Conservation (phyloP, 2,888 invertebrate species). For the Nemotelus nigrinus region DNA sequence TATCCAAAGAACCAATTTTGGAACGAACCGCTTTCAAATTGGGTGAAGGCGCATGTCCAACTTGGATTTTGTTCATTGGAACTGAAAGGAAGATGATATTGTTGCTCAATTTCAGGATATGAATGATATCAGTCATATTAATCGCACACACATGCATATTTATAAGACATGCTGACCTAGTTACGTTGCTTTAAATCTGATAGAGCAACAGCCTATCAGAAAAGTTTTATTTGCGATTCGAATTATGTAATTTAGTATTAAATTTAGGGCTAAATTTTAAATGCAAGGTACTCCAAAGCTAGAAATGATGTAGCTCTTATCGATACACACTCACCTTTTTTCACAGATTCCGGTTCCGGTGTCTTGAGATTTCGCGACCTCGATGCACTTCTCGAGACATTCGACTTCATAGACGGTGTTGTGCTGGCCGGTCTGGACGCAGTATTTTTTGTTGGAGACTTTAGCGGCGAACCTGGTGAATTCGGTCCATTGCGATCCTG, state of each 20-base stretch:
- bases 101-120: too few relatives aligned
- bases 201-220: too few relatives aligned
- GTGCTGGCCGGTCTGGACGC: slow-evolving; percentile 64
- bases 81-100: slow-evolving; percentile 65
- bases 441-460: slow-evolving; percentile 68
- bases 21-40: slow-evolving; percentile 91
- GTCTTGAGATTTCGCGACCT: slow-evolving; percentile 71
- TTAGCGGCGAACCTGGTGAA: slow-evolving; percentile 77
- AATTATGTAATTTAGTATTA: too few relatives aligned
- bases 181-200: too few relatives aligned
- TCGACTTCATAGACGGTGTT: slow-evolving; percentile 65
- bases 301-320: not conserved
- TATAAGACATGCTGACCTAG: too few relatives aligned
- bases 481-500: slow-evolving; percentile 73
- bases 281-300: not conserved
- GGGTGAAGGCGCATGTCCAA: slow-evolving; percentile 90
- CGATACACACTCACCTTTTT: slow-evolving; percentile 73
- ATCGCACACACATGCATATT: too few relatives aligned
- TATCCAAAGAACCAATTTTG: slow-evolving; percentile 92
- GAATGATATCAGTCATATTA: too few relatives aligned
- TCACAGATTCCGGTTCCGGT: slow-evolving; percentile 75
- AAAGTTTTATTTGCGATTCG: too few relatives aligned
- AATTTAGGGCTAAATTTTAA: not conserved
- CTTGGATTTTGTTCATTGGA: slow-evolving; percentile 93
- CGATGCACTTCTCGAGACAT: slow-evolving; percentile 64